phyloP scores from a whole-genome alignment of 1,140 invertebrate species.

The Temnothorax longispinosus region DNA sequence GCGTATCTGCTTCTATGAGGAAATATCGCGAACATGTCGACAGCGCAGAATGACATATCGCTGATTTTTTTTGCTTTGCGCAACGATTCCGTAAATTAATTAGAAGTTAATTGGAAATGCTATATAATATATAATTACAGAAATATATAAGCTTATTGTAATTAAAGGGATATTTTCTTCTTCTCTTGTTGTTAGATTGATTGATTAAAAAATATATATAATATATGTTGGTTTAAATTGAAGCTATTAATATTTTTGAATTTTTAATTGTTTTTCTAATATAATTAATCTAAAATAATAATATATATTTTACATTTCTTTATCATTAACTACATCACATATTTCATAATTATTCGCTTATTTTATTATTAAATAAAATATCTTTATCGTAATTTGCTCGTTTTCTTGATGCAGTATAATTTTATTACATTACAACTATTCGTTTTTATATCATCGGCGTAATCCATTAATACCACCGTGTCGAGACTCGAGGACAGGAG shows the following conservation, averaged over 20 bases:
- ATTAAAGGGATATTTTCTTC: not conserved
- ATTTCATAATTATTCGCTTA: not conserved
- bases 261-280: not conserved
- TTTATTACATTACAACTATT: not conserved
- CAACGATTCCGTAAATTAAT: not conserved
- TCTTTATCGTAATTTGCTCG: not conserved
- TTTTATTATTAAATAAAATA: not conserved
- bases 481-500: not conserved
- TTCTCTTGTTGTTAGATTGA: not conserved
- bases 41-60: not conserved
- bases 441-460: conserved; percentile 10
- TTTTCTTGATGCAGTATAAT: not conserved
- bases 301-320: not conserved
- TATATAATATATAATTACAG: not conserved
- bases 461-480: conserved; percentile 31
- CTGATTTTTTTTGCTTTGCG: not conserved
- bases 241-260: not conserved
- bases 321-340: not conserved
- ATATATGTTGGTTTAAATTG: not conserved
- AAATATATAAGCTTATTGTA: not conserved
- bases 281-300: not conserved
- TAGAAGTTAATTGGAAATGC: not conserved
- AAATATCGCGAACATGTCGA: conserved; percentile 2
- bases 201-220: not conserved
- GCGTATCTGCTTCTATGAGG: not conserved